These are phyloP conservation scores for Drosophila paramelanica DNA, from an alignment of 2,888 invertebrate genomes.

Conservation along the genomic window DNA sequence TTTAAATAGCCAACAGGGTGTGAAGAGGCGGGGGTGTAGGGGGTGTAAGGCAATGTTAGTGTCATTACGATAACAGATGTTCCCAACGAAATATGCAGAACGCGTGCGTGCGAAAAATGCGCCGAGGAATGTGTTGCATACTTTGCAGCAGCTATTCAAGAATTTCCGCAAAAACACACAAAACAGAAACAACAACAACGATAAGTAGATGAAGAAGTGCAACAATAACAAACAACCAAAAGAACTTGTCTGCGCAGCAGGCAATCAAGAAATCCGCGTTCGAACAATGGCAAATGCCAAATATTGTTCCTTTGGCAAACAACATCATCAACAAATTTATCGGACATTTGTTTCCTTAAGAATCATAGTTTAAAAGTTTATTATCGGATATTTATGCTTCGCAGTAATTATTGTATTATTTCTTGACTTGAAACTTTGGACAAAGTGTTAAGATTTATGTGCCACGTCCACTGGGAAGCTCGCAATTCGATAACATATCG, in stretches of 20 bases:
- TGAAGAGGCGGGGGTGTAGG: not conserved
- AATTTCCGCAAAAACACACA: conserved; percentile 24
- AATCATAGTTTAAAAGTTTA: not conserved
- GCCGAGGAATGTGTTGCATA: conserved; percentile 73
- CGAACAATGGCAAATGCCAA: not conserved
- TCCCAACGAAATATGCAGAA: conserved; percentile 43
- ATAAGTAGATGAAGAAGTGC: not conserved
- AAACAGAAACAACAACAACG: conserved; percentile 9
- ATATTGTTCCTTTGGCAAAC: not conserved
- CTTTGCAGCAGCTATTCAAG: conserved; percentile 49
- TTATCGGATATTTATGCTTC: not conserved
- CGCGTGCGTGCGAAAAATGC: conserved; percentile 31
- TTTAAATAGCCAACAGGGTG: conserved; percentile 54
- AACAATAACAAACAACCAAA: not conserved
- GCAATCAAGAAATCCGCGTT: not conserved
- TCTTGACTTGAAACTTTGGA: too few species aligned
- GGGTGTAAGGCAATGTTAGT: conserved; percentile 1
- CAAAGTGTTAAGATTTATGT: too few species aligned
- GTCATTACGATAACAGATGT: conserved; percentile 49
- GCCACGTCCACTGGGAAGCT: too few species aligned
- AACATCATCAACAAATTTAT: not conserved
- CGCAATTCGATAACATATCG: too few species aligned
- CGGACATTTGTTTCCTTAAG: not conserved
- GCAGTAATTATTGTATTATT: too few species aligned
- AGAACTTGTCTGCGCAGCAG: not conserved